Evolutionary conservation across 2,888 invertebrate genomes (phyloP).

Genomic region (Aphelenchoides bicaudatus): DNA sequence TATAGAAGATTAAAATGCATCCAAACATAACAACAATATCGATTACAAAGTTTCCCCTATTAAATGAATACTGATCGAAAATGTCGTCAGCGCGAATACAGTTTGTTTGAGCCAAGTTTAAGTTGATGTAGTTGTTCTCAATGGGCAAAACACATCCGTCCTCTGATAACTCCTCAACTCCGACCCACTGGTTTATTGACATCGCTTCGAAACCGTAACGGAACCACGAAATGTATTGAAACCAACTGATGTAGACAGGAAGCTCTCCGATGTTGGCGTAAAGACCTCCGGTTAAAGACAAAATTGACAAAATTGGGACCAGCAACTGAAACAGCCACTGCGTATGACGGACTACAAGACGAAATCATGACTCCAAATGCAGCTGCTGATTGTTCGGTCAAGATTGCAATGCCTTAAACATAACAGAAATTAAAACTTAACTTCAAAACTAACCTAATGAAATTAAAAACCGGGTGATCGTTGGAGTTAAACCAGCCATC

Average conservation of each 20-base stretch:
- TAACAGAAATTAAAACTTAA: slow-evolving; percentile 41
- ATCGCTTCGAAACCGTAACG: slow-evolving; percentile 61
- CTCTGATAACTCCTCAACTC: slow-evolving; percentile 61
- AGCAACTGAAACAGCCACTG: slow-evolving; percentile 48
- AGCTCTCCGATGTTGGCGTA: slow-evolving; percentile 58
- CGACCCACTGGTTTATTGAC: slow-evolving; percentile 64
- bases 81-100: slow-evolving; percentile 33
- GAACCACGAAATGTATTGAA: slow-evolving; percentile 38
- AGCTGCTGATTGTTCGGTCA: slow-evolving; percentile 35
- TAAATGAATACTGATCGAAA: slow-evolving; percentile 44
- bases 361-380: slow-evolving; percentile 51
- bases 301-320: slow-evolving; percentile 56
- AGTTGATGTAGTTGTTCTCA: slow-evolving; percentile 27
- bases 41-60: slow-evolving; percentile 40
- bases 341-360: slow-evolving; percentile 51
- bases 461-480: slow-evolving; percentile 24
- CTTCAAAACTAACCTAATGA: slow-evolving; percentile 19
- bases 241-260: slow-evolving; percentile 55
- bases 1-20: slow-evolving; percentile 49
- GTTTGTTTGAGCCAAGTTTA: slow-evolving; percentile 11
- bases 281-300: slow-evolving; percentile 58
- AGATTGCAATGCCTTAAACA: slow-evolving; percentile 37
- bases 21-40: slow-evolving; percentile 46
- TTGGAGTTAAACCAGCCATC: slow-evolving; percentile 70
- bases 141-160: slow-evolving; percentile 40